Conservation (phyloP, 1,140 invertebrate species). For the Nasonia longicornis region DNA sequence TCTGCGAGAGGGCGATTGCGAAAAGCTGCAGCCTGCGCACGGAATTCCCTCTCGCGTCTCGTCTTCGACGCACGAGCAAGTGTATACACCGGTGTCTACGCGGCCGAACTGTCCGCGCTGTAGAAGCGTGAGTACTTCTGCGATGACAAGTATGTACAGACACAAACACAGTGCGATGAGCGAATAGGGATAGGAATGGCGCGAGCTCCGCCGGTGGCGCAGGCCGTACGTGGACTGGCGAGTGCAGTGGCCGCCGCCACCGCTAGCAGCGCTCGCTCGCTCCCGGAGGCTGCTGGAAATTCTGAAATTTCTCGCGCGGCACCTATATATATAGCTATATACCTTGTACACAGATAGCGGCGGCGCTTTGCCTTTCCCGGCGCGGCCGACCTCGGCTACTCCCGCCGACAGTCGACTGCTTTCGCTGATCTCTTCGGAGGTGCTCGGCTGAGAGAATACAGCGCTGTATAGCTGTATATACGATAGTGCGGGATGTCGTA, state of each 20-base stretch:
- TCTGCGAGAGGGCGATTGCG: background rate
- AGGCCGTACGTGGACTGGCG: slow-evolving; percentile 18
- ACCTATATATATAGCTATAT: too few species aligned
- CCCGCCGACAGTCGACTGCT: background rate
- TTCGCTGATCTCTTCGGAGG: background rate
- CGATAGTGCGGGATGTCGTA: too few species aligned
- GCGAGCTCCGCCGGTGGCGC: slow-evolving; percentile 8
- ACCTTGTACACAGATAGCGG: too few species aligned
- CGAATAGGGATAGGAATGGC: background rate
- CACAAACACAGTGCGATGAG: background rate
- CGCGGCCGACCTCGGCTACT: background rate
- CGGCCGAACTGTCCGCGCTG: too few species aligned
- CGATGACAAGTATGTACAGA: background rate
- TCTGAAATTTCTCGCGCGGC: background rate
- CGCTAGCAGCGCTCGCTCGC: slow-evolving; percentile 16
- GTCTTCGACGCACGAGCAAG: too few species aligned
- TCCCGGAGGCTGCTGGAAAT: slow-evolving; percentile 28
- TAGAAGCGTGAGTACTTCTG: background rate
- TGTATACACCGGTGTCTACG: too few species aligned
- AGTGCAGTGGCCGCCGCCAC: background rate
- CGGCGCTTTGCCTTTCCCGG: background rate
- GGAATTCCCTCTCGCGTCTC: too few species aligned
- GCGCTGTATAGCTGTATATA: too few species aligned
- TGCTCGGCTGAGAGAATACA: background rate
- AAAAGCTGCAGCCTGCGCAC: too few species aligned